These are phyloP conservation scores for Phacellophora camtschatica DNA, from an alignment of 30 jellyfish, hydroid and myxozoan species.

Conservation along the genomic window DNA sequence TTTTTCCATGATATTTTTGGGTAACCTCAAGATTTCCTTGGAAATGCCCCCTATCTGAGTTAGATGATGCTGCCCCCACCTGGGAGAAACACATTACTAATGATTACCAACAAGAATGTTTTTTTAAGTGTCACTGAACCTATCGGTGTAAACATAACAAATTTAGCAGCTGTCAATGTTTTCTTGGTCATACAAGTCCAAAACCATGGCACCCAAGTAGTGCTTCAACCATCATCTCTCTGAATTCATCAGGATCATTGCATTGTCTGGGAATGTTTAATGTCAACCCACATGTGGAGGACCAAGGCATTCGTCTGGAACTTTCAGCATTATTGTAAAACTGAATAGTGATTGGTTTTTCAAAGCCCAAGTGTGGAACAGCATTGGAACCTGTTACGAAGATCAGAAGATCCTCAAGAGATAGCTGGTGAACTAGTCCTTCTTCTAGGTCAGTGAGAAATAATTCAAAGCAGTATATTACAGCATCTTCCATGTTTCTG, in stretches of 20 bases:
- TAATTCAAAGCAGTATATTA: not conserved
- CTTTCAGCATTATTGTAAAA: not conserved
- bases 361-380: not conserved
- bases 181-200: slow-evolving; percentile 3
- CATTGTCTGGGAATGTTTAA: not conserved
- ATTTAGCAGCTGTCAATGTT: no score
- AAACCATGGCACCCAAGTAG: slow-evolving; percentile 6
- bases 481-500: not conserved
- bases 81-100: no score
- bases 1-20: no score
- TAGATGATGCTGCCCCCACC: no score
- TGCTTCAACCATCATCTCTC: not conserved
- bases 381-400: not conserved
- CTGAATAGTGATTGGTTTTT: not conserved
- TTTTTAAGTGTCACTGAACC: no score
- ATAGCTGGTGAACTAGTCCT: not conserved
- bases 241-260: not conserved
- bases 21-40: no score
- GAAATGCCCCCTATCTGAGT: no score
- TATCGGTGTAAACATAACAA: no score
- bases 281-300: not conserved
- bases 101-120: no score
- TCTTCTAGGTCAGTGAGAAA: not conserved
- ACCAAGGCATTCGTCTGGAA: not conserved
- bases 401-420: not conserved